These are phyloP conservation scores for Porites rus DNA, from an alignment of 92 coral and sea anemone species.

Conservation along the genomic window DNA sequence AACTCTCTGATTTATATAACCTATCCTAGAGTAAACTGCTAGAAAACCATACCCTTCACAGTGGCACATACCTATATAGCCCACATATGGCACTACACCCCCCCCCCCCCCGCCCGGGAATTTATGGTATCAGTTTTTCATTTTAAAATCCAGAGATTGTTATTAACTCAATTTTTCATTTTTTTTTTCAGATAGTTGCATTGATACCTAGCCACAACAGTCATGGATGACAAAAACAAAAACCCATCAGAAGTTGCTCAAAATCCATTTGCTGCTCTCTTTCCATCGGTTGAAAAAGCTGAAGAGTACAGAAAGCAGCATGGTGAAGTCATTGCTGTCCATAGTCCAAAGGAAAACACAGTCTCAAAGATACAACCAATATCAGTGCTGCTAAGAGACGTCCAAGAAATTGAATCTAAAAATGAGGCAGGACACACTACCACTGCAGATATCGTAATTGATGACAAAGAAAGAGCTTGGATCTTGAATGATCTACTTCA, in stretches of 20 bases:
- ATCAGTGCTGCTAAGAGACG: constrained; percentile 28
- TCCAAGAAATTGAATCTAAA: not conserved
- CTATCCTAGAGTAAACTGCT: too few relatives aligned
- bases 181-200: not conserved
- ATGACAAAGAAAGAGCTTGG: constrained; percentile 46
- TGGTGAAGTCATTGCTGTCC: not conserved
- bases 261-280: constrained; percentile 96
- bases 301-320: constrained; percentile 51
- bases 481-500: constrained; percentile 81
- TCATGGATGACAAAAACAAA: constrained; percentile 20
- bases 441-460: constrained; percentile 2
- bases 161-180: not conserved
- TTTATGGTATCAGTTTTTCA: too few relatives aligned
- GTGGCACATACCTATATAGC: too few relatives aligned
- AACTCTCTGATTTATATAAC: too few relatives aligned
- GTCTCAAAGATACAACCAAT: constrained; percentile 7
- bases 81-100: too few relatives aligned
- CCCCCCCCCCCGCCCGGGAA: too few relatives aligned
- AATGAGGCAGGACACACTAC: constrained; percentile 15
- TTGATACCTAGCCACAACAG: not conserved
- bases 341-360: not conserved
- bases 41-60: too few relatives aligned
- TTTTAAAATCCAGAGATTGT: not conserved
- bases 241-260: constrained; percentile 39
- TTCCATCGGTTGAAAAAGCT: constrained; percentile 73